Evolutionary conservation across 1,140 invertebrate species (phyloP).

Genomic region (Thaumatotibia leucotreta): DNA sequence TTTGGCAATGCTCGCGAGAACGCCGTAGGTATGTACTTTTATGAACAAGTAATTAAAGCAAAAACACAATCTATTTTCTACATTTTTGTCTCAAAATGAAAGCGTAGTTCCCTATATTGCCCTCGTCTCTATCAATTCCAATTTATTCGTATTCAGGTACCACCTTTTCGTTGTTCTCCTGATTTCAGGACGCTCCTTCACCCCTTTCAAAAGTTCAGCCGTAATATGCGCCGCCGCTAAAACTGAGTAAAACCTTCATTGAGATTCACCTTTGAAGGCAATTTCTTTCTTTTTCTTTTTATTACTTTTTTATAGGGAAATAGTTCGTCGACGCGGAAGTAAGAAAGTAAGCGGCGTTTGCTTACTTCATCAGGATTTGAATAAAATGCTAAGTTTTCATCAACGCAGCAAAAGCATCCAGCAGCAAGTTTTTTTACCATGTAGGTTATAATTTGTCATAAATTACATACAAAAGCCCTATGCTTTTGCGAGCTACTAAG

Average conservation of each 20-base stretch:
- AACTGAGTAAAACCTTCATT: slow-evolving; percentile 53
- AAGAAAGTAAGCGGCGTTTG: slow-evolving; percentile 25
- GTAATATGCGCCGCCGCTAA: slow-evolving; percentile 49
- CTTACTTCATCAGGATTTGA: slow-evolving; percentile 21
- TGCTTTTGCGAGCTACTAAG: too few relatives aligned
- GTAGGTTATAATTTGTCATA: too few relatives aligned
- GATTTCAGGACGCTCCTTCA: slow-evolving; percentile 53
- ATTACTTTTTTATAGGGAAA: slow-evolving; percentile 54
- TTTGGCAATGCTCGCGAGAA: too few relatives aligned
- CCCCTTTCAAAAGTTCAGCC: slow-evolving; percentile 62
- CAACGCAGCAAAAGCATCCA: too few relatives aligned
- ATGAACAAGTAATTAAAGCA: too few relatives aligned
- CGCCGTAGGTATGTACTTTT: too few relatives aligned
- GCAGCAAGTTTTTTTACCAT: too few relatives aligned
- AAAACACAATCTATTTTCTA: background rate
- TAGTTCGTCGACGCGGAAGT: slow-evolving; percentile 32
- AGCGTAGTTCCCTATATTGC: slow-evolving; percentile 1
- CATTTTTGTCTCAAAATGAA: background rate
- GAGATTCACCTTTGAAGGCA: slow-evolving; percentile 59
- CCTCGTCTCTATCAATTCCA: slow-evolving; percentile 35
- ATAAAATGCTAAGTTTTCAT: slow-evolving; percentile 20
- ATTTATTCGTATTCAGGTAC: slow-evolving; percentile 63
- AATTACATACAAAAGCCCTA: too few relatives aligned
- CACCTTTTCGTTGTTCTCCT: slow-evolving; percentile 67
- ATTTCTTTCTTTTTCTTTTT: slow-evolving; percentile 38